Evolutionary conservation across 2,113 vertebrate species (phyloP), one percentile per base, ranked within the genome.

Genomic region (Amia ocellicauda): DNA sequence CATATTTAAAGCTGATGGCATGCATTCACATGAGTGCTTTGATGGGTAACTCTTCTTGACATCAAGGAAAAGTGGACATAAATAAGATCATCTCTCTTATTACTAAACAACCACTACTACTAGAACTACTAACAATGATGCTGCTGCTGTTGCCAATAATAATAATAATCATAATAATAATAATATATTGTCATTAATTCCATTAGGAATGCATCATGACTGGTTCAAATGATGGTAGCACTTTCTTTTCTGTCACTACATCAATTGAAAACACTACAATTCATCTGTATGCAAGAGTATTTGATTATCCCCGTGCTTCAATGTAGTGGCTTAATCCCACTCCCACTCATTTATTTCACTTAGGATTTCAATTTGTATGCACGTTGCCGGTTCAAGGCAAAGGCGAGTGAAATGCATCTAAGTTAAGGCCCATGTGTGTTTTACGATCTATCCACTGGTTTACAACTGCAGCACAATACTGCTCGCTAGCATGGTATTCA

Each of bases 271-370:
- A 52, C 41, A 64, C 19, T 31, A 20, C 26, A 36, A 58, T 55
- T 58, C 55, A 66, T 66, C 63, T 58, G 45, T 41, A 66, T 66
- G 63, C 63, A 58, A 41, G 54, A 50, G 63, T 50, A 43, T 29
- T 27, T 17, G 29, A 26, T 66, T 51, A 58, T 42, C 43, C 54
- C 57, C 20, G 49, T 27, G 31, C 57, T 54, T 53, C 31, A 40
- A 53, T 60, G 64, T 51, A 41, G 47, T 19, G 36, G n/a, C 57
- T 60, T 60, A 60, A 66, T 60, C 64, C 55, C 57, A 50, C 47
- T 41, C 64, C 23, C 57, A 60, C 56, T 66, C 57, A 26, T 27
- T 60, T 23, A 66, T 60, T 66, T 66, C 31, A 60, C 24, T 52
- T 53, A 57, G 29, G 22, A 36, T 40, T 42, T 57, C 45, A 27